Evolutionary conservation across 2,888 invertebrate genomes (phyloP).

Genomic region (Gnatocerus cornutus): DNA sequence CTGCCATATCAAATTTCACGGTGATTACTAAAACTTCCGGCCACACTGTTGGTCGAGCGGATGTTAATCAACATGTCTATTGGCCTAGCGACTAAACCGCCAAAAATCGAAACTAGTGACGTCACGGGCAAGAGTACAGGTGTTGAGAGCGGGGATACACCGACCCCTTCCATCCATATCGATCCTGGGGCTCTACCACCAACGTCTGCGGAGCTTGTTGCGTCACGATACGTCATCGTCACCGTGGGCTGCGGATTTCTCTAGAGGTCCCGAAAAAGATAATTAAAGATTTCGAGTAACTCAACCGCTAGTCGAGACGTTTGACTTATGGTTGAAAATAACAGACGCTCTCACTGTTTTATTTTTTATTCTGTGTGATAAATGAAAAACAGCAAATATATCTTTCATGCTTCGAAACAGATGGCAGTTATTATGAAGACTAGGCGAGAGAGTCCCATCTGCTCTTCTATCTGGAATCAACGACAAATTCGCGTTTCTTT

Average conservation of each 20-base stretch:
- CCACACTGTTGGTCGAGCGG: background rate
- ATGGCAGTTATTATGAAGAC: background rate
- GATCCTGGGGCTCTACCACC: conserved; percentile 32
- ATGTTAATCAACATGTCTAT: conserved; percentile 7
- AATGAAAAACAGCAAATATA: background rate
- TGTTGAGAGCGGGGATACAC: conserved; percentile 9
- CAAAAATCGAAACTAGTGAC: conserved; percentile 23
- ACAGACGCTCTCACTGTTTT: too few relatives aligned
- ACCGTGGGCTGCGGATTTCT: conserved; percentile 38
- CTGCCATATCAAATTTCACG: conserved; percentile 2
- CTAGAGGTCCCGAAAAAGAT: conserved; percentile 4
- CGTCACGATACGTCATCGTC: conserved; percentile 54
- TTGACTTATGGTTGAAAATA: too few relatives aligned
- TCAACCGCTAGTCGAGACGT: too few relatives aligned
- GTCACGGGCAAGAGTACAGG: conserved; percentile 23
- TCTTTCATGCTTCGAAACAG: background rate
- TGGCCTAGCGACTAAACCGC: background rate
- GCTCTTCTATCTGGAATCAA: background rate
- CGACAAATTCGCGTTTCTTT: conserved; percentile 7
- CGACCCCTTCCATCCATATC: conserved; percentile 29
- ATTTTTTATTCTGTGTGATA: too few relatives aligned
- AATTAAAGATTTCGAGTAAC: background rate
- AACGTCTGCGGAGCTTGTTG: conserved; percentile 54
- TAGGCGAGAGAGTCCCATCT: background rate
- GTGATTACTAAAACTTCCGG: conserved; percentile 6